These are phyloP conservation scores for Glaucomys volans DNA, from an alignment of 2,113 vertebrate species.

Conservation along the genomic window DNA sequence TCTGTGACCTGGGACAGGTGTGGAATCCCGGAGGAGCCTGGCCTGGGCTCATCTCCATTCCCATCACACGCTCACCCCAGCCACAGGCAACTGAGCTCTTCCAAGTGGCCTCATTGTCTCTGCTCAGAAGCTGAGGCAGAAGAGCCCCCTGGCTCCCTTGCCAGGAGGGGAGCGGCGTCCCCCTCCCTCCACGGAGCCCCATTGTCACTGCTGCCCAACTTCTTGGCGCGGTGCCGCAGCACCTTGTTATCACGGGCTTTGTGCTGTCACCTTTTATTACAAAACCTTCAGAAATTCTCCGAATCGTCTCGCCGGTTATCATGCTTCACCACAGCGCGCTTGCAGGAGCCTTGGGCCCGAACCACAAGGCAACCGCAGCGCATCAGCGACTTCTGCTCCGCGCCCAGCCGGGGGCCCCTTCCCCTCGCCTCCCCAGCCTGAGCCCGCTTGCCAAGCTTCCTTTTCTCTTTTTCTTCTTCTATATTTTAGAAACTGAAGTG, in stretches of 20 bases:
- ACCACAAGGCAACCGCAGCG: slow-evolving; percentile 77
- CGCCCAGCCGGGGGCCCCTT: slow-evolving; percentile 3
- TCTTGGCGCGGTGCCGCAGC: fast-evolving
- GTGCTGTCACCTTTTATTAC: slow-evolving; percentile 61
- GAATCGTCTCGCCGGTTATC: slow-evolving; percentile 61
- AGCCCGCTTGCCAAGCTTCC: slow-evolving; percentile 69
- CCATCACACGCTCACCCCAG: not conserved
- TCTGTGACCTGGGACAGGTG: not conserved
- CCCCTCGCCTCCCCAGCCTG: not conserved
- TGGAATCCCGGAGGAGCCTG: not conserved
- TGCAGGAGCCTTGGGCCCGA: slow-evolving; percentile 57
- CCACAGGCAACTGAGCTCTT: not conserved
- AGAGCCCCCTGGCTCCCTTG: fast-evolving
- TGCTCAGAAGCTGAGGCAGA: not conserved
- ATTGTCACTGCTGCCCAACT: not conserved
- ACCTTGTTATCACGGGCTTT: not conserved
- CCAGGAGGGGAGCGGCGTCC: fast-evolving
- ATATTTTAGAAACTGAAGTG: slow-evolving; percentile 42
- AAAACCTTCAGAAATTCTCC: slow-evolving; percentile 65
- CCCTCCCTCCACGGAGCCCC: not conserved
- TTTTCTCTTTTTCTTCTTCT: slow-evolving; percentile 45
- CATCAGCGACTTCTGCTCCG: slow-evolving; percentile 71
- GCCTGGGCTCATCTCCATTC: not conserved
- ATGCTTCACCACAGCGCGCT: slow-evolving; percentile 36
- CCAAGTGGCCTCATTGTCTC: not conserved